Percentiles rank a stretch among this genome's conserved stretches.
Evolutionary conservation across 2,113 vertebrate species (phyloP).

Genomic region (Bungarus multicinctus): DNA sequence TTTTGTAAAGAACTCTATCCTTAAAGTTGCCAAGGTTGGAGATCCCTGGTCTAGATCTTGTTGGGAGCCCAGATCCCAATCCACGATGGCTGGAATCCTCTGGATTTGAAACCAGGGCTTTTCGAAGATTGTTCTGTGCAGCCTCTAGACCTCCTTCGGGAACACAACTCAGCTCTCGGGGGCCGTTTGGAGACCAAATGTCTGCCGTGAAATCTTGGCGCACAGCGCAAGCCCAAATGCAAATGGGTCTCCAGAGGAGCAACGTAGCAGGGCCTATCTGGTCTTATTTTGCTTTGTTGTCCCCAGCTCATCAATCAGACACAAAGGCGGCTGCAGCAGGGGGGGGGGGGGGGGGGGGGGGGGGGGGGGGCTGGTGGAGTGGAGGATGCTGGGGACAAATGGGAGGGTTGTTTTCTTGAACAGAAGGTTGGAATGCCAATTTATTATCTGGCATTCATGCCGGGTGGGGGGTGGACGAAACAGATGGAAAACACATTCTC

Average conservation of each 20-base stretch:
- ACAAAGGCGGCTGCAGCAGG: constrained; percentile 14
- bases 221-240: constrained; percentile 28
- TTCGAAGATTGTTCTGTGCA: background rate
- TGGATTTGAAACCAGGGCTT: background rate
- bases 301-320: constrained; percentile 47
- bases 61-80: background rate
- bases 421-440: constrained; percentile 54
- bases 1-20: too few species aligned
- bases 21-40: too few species aligned
- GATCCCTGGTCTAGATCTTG: too few species aligned
- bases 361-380: background rate
- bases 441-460: constrained; percentile 41
- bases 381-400: background rate
- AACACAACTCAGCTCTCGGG: background rate
- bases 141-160: background rate
- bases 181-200: background rate
- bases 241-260: constrained; percentile 22
- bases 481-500: constrained; percentile 51
- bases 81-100: background rate
- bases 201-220: constrained; percentile 12
- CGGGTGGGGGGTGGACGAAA: constrained; percentile 9
- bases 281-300: constrained; percentile 49
- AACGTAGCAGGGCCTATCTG: constrained; percentile 38
- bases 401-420: constrained; percentile 28
- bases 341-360: background rate